Evolutionary conservation across 2,113 vertebrate genomes (phyloP), one percentile per base, ranked within the genome.

Genomic region (Polyodon spathula): DNA sequence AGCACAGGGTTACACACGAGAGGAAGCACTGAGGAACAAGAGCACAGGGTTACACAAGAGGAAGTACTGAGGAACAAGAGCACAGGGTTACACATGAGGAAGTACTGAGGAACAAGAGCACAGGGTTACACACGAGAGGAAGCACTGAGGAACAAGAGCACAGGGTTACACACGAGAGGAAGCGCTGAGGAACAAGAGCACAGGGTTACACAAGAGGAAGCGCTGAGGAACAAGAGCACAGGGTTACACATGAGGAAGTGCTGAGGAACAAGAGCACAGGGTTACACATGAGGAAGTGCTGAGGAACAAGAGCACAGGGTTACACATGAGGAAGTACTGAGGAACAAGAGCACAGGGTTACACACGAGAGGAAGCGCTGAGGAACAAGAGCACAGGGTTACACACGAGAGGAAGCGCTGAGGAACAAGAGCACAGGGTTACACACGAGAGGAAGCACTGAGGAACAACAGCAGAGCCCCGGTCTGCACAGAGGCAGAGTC

Each of bases 401-500:
- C n/a, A n/a, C n/a, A n/a, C n/a, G n/a, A n/a, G n/a, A n/a, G n/a
- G n/a, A n/a, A n/a, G 85, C 73, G 88, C 88, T 90, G 70, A 10
- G 41, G 12, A 27, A 40, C 12, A 60, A 65, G 66, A 71, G 63
- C n/a, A n/a, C n/a, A n/a, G n/a, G n/a, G n/a, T n/a, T n/a, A n/a
- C n/a, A n/a, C n/a, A n/a, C 88, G 87, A 85, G 0, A 86, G 87
- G 44, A 86, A 86, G 70, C 88, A 65, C 88, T 90, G 70, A 10
- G 41, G 12, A 27, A 40, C 12, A 60, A 65, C 65, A 71, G 63
- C 27, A 67, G n/a, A n/a, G n/a, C n/a, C n/a, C 53, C 8, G 51
- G 27, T 1, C n/a, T 50, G n/a, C 6, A 14, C 11, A n/a, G 10
- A 43, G 11, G 11, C 11, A 43, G 42, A 43, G 11, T 43, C 11